Evolutionary conservation across 1,140 invertebrate species (phyloP).

Genomic region (Chelonus insularis): DNA sequence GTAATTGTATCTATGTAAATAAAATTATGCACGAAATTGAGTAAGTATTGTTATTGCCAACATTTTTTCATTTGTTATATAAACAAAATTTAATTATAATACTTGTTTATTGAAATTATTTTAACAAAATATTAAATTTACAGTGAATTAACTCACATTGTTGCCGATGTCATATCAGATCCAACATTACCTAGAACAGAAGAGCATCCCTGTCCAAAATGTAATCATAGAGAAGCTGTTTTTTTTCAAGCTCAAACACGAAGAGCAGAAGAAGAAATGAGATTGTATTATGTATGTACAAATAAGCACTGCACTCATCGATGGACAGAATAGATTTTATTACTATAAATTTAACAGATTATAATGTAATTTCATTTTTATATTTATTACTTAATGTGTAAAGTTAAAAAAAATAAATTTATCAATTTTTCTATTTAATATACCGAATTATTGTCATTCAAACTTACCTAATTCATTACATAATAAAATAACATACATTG

Average conservation of each 20-base stretch:
- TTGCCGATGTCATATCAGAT: slow-evolving; percentile 96
- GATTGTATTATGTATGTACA: slow-evolving; percentile 98
- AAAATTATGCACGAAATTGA: slow-evolving; percentile 99
- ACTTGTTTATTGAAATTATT: slow-evolving; percentile 20
- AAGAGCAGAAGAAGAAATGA: slow-evolving; percentile 98
- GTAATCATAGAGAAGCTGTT: slow-evolving; percentile 89
- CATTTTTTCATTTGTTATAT: too few relatives aligned
- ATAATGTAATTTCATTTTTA: neutral
- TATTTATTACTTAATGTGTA: neutral
- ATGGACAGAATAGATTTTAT: slow-evolving; percentile 98
- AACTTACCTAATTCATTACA: too few relatives aligned
- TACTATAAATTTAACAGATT: too few relatives aligned
- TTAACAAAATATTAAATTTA: slow-evolving; percentile 41
- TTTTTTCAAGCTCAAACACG: slow-evolving; percentile 94
- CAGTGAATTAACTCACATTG: slow-evolving; percentile 96
- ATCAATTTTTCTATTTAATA: too few relatives aligned
- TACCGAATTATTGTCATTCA: too few relatives aligned
- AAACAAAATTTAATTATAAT: too few relatives aligned
- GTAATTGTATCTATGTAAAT: slow-evolving; percentile 99
- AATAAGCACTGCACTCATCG: slow-evolving; percentile 90
- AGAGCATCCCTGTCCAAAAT: slow-evolving; percentile 97
- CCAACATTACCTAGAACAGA: slow-evolving; percentile 97
- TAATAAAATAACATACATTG: too few relatives aligned
- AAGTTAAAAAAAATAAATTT: too few relatives aligned
- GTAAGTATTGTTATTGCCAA: slow-evolving; percentile 73